Percentiles rank a stretch among this genome's conserved stretches.
Evolutionary conservation across 2,797 vertebrate genomes (phyloP).

Genomic region (Ctenopoma multispine): DNA sequence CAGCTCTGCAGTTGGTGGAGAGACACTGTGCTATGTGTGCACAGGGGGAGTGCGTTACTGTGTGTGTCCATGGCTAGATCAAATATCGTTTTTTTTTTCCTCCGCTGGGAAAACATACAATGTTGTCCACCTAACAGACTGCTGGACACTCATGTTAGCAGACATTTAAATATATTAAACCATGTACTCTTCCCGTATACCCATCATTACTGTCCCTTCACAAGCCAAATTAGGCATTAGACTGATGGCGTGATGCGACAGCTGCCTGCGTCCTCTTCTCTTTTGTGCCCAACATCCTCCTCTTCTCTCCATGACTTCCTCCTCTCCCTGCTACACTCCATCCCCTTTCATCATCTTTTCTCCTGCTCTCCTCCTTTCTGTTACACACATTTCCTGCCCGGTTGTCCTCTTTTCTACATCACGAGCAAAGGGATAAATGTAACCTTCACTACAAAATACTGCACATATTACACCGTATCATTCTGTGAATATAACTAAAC

Average conservation of each 20-base stretch:
- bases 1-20: conserved; percentile 41
- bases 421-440: not conserved
- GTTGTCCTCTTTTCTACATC: not conserved
- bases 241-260: conserved; percentile 46
- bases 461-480: not conserved
- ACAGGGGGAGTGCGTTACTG: not conserved
- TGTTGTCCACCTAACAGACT: not conserved
- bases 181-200: not conserved
- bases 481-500: not conserved
- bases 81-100: conserved; percentile 9
- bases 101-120: not conserved
- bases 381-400: not conserved
- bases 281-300: conserved; percentile 49
- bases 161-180: conserved; percentile 5
- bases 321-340: conserved; percentile 5
- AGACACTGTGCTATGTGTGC: conserved; percentile 23
- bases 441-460: not conserved
- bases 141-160: conserved; percentile 4
- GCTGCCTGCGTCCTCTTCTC: conserved; percentile 40
- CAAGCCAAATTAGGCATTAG: conserved; percentile 49
- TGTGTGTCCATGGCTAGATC: conserved; percentile 1
- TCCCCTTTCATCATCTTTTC: not conserved
- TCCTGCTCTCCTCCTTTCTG: not conserved
- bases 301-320: conserved; percentile 24
- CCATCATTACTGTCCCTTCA: conserved; percentile 40